phyloP scores from a whole-genome alignment of 1,140 invertebrate species.

The Lutraria rhynchaena region DNA sequence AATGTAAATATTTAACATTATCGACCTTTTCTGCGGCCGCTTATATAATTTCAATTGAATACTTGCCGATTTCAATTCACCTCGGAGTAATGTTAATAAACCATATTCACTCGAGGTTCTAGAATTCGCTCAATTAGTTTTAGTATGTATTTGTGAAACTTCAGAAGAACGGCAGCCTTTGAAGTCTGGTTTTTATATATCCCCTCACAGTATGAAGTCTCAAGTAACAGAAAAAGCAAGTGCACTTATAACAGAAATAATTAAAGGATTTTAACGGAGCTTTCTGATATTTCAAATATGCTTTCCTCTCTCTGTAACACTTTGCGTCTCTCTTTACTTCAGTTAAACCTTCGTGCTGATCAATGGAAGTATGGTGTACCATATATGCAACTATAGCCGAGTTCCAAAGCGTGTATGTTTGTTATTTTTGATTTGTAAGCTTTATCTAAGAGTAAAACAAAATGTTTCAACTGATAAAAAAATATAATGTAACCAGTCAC shows the following conservation, averaged over 20 bases:
- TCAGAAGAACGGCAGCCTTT: constrained; percentile 19
- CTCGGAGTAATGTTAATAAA: constrained; percentile 11
- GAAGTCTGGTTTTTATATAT: constrained; percentile 10
- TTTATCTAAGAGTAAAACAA: no score
- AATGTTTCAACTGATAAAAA: no score
- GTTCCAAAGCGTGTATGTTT: not conserved
- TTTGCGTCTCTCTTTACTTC: not conserved
- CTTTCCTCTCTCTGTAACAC: not conserved
- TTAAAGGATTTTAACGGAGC: not conserved
- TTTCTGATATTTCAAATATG: constrained; percentile 1
- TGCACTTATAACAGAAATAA: not conserved
- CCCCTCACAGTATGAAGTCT: constrained; percentile 8
- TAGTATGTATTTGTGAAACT: constrained; percentile 30
- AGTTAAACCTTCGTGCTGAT: not conserved
- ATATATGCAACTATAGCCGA: not conserved
- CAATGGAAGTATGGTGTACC: not conserved
- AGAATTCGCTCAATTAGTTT: constrained; percentile 31
- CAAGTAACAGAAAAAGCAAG: not conserved
- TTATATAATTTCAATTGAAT: constrained; percentile 32
- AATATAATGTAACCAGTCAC: no score
- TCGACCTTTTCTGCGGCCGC: not conserved
- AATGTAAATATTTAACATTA: constrained; percentile 18
- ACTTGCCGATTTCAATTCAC: constrained; percentile 35
- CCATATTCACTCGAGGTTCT: constrained; percentile 21
- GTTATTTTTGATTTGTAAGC: not conserved